Evolutionary conservation across 2,888 invertebrate genomes (phyloP), one percentile per base, ranked within the genome.

Genomic region (Ernsta delagoae): DNA sequence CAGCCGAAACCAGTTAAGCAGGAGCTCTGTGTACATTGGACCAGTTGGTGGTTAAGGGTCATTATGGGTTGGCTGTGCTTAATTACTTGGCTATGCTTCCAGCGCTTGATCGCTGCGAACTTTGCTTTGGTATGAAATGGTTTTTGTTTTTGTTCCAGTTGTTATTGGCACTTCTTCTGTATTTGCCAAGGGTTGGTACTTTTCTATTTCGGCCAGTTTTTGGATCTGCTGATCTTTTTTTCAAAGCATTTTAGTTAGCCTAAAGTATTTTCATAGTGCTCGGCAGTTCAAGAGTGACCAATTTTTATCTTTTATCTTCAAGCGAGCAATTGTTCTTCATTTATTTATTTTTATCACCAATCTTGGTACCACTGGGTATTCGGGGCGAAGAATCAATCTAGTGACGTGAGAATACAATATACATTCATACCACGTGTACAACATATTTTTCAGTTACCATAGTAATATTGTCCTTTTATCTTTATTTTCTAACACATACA

Each of bases 81-180:
- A 83, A 83, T 83, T 80, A 77, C 79, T 79, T 75, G 66, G 73
- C 73, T 75, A 74, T 77, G 80, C 79, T 79, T 77, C 77, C 75
- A 78, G 77, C 79, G 78, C 76, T 76, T 77, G 75, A 79, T 77
- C 77, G 77, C 74, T 74, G 74, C 71, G 72, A 72, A 75, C 75
- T 74, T 65, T 61, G 70, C 74, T 74, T 65, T 64, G 70, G 70
- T 68, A 59, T 59, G 53, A 34, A 63, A 68, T 63, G 62, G 57
- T 41, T 61, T 48, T 39, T 5, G 59, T 69, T 64, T 69, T 69
- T 63, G 36, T 63, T 69, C 63, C 45, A 60, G 50, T 57, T 59
- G 62, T 63, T 68, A 68, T 68, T 63, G 61, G 68, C 68, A 57
- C 56, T 62, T 56, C 53, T 61, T 39, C 39, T 24, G 2, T 45